phyloP scores from a whole-genome alignment of 2,888 invertebrate genomes.

The Amphimallon solstitiale region DNA sequence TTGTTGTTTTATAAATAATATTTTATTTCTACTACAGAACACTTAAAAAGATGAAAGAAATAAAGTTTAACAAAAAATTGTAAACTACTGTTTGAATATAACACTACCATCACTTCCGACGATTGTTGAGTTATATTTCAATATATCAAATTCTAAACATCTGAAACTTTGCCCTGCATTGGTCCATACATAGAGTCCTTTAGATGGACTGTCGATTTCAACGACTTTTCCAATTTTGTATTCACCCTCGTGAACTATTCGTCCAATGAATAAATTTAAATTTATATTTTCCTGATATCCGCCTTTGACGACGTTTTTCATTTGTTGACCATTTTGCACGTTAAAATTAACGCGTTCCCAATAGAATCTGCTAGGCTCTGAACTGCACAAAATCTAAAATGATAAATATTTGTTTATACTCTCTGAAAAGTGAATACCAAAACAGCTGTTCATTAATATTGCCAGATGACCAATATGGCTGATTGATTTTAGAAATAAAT shows the following conservation, averaged over 20 bases:
- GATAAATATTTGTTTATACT: too few species aligned
- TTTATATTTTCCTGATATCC: background rate
- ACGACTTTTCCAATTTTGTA: conserved; percentile 21
- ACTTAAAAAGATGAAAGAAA: too few species aligned
- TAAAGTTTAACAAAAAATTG: too few species aligned
- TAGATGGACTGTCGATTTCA: background rate
- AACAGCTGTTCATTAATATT: too few species aligned
- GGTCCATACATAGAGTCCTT: conserved; percentile 3
- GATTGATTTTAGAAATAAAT: too few species aligned
- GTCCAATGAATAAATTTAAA: background rate
- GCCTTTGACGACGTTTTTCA: background rate
- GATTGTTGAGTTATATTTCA: background rate
- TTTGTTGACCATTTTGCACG: background rate
- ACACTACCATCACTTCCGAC: background rate
- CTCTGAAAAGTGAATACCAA: too few species aligned
- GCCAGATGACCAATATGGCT: too few species aligned
- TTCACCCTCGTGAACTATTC: background rate
- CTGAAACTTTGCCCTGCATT: background rate
- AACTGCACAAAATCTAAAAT: background rate
- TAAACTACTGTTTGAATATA: too few species aligned
- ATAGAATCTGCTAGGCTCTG: background rate
- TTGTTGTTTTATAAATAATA: too few species aligned
- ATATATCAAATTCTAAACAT: background rate
- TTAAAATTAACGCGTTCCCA: background rate
- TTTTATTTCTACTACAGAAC: too few species aligned